These are phyloP conservation scores for Campoplex nolae DNA, from an alignment of 2,888 invertebrate species.

Conservation along the genomic window DNA sequence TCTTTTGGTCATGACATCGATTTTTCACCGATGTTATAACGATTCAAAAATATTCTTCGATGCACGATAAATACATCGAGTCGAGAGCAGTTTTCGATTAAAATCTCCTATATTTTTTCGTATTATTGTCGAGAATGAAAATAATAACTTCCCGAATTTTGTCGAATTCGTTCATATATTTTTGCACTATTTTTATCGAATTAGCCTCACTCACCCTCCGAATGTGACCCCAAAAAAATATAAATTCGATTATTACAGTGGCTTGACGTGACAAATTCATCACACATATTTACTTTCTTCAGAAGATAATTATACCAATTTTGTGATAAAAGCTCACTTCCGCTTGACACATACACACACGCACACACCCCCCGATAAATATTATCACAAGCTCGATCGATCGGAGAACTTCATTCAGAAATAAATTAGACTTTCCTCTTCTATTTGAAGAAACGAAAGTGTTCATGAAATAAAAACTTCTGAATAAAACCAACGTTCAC, in stretches of 20 bases:
- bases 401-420: not conserved
- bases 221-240: not conserved
- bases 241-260: not conserved
- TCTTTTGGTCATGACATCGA: slow-evolving; percentile 4
- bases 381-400: not conserved
- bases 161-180: not conserved
- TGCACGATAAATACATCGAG: not conserved
- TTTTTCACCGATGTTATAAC: slow-evolving; percentile 19
- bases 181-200: not conserved
- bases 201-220: no score
- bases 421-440: not conserved
- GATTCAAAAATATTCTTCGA: not conserved
- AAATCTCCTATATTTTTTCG: not conserved
- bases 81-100: not conserved
- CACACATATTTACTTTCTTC: not conserved
- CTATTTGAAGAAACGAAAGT: not conserved
- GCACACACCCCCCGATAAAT: not conserved
- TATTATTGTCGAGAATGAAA: not conserved
- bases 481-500: not conserved
- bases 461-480: not conserved
- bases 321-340: not conserved
- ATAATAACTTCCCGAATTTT: not conserved
- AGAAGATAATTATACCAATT: not conserved
- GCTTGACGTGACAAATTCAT: not conserved
- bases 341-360: not conserved